Evolutionary conservation across 2,888 invertebrate genomes (phyloP), one percentile per base, ranked within the genome.

Genomic region (Metacarcinus magister): DNA sequence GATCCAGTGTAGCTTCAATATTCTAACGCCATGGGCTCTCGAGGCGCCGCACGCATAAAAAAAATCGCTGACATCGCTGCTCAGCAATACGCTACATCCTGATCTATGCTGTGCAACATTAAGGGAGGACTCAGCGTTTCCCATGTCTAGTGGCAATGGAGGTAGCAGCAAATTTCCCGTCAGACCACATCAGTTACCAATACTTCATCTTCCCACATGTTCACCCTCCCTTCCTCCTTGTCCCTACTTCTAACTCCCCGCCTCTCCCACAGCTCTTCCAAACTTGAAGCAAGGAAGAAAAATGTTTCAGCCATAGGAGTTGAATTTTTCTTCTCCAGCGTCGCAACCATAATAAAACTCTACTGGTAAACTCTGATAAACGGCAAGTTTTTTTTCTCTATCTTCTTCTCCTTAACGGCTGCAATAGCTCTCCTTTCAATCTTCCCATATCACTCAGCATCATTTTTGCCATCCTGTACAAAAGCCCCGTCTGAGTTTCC

Each of bases 231-330:
- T 28, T 8, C 75, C 75, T 75, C 75, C 75, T 75, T 23, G 75
- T 48, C 92, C 92, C 92, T 48, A 46, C 28, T n/a, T 92, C 92
- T 10, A 7, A 4, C 91, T 91, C 91, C 16, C 3, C 46, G 13
- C 44, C n/a, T 90, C 92, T 92, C 92, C 44, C 48, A 48, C 92
- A 23, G 91, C 46, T 91, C 91, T 60, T 39, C 91, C 39, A 43
- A 19, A 8, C 13, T 91, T 48, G 91, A n/a, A 10, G 91, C 44
- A 28, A 75, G 75, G 19, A 28, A 28, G 28, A 75, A 75, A 75
- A 75, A 75, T 75, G 75, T 28, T 75, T 28, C 75, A 75, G 75
- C n/a, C 75, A 28, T n/a, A 28, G 75, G 75, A 75, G 75, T 75
- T 75, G 75, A 75, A 75, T 75, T 75, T 75, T 75, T 75, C 28